A percentile compares a stretch with the other conserved stretches of the same genome.
Evolutionary conservation across 2,888 invertebrate species (phyloP).

Genomic region (Drosophila falleni): DNA sequence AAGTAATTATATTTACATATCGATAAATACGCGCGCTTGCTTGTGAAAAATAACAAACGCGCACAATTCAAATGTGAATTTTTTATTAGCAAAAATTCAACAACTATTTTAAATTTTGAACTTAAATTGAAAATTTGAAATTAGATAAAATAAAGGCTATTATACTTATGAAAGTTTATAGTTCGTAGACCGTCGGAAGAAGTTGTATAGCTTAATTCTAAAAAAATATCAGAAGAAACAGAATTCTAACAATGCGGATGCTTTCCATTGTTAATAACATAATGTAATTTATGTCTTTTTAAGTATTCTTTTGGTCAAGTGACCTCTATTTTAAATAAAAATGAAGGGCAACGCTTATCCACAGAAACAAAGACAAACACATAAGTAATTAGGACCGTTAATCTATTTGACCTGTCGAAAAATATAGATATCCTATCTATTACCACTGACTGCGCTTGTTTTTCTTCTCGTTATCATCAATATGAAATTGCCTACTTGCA

Average conservation of each 20-base stretch:
- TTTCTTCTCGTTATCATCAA: neutral
- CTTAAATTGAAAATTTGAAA: no score
- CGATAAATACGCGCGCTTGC: slow-evolving; percentile 10
- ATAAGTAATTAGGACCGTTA: neutral
- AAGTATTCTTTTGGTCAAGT: neutral
- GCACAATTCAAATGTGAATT: no score
- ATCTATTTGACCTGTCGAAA: neutral
- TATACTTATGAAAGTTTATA: no score
- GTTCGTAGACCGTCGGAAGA: no score
- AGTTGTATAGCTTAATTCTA: no score
- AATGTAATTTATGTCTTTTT: neutral
- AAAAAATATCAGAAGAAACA: no score
- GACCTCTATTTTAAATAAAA: neutral
- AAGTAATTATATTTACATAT: neutral
- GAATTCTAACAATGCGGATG: no score
- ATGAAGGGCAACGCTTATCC: neutral
- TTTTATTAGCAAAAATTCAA: no score
- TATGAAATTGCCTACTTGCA: neutral
- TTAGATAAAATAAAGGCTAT: no score
- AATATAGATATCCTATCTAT: neutral
- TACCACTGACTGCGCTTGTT: neutral
- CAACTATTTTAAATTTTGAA: no score
- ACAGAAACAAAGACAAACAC: neutral
- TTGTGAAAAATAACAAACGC: no score
- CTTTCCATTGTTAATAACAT: no score